Base-by-base conservation (phyloP, 2,797 vertebrate genomes). In the Eurystomus glaucurus region DNA sequence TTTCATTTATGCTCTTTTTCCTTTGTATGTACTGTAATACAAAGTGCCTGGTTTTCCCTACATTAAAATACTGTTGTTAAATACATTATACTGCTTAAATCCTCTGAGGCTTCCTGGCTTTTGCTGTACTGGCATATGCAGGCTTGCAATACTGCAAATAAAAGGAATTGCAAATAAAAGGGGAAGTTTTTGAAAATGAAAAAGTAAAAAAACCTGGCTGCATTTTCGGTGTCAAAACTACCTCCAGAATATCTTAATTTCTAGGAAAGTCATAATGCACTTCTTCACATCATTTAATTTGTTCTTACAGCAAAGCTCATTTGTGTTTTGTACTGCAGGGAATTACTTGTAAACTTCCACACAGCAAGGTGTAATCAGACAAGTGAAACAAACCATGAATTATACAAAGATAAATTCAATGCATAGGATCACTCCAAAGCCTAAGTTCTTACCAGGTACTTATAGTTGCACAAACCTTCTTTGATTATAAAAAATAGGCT, bases 291-390 rank as follows among this genome's bases (percentile, higher is more conserved):
- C 37, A 37, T 37, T 22, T 50, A 46, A 31, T 57, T 94, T 91
- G 12, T 52, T 93, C 60, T 71, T 83, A 31, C 78, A 85, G 77
- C 0, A 18, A 90, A 70, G 26, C 33, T 90, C 13, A 71, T 96
- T 94, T 94, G 41, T 66, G 41, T 96, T 95, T 94, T 78, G 28
- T 31, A 68, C 71, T 1, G 0, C 26, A 61, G 80, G 68, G 91
- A 81, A 31, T 74, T 82, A 72, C 71, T 91, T 85, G 33, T 61
- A 94, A 96, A 80, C 41, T 94, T 94, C 84, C 35, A 60, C 51
- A 10, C 11, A 89, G 78, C 45, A 60, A 93, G 68, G 81, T 74
- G 52, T 0, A 14, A 93, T 72, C 78, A 88, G 57, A 57, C n/a
- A 29, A 88, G 28, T 57, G 89, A 88, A 94, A 77, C 48, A 92